Evolutionary conservation across 2,113 vertebrate species (phyloP).

Genomic region (Alouatta palliata): DNA sequence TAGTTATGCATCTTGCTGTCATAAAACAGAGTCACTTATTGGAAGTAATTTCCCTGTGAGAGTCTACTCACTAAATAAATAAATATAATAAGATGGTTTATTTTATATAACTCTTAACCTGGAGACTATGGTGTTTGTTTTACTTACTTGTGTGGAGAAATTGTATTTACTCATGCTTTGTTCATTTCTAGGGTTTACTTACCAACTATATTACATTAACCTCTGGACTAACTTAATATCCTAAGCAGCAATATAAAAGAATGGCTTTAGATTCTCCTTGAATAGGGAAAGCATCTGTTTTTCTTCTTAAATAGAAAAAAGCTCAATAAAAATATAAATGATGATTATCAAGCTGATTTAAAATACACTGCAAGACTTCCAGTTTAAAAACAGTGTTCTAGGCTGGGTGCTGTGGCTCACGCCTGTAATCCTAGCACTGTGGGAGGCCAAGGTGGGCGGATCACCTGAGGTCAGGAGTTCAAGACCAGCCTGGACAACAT

Average conservation of each 20-base stretch:
- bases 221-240: neutral
- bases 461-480: too few species aligned
- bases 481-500: too few species aligned
- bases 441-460: too few species aligned
- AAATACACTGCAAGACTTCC: neutral
- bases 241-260: neutral
- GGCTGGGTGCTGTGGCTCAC: too few species aligned
- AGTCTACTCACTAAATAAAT: neutral
- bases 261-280: neutral
- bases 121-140: neutral
- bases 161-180: too few species aligned
- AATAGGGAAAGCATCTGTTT: too few species aligned
- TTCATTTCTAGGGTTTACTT: neutral
- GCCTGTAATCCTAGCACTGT: too few species aligned
- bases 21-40: neutral
- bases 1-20: neutral
- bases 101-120: neutral
- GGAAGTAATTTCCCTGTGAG: neutral
- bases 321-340: too few species aligned
- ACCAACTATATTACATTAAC: neutral
- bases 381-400: accelerated
- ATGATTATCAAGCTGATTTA: neutral
- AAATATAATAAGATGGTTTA: neutral
- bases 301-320: neutral
- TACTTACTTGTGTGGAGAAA: neutral